Base-by-base conservation (phyloP, 1,140 invertebrate species). In the Tetraneura akinire region DNA sequence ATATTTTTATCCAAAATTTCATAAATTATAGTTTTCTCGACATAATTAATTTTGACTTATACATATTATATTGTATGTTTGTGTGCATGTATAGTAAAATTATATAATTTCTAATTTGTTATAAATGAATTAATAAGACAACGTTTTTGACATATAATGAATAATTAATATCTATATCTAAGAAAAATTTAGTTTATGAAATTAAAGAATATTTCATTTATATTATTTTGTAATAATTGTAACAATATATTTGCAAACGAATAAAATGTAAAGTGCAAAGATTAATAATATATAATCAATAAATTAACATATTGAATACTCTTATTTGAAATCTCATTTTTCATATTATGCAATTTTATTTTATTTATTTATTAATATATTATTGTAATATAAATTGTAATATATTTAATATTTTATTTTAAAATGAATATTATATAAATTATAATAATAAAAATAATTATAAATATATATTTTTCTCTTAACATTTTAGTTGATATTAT, bases 261-360 rank as follows among this genome's bases (percentile, higher is more conserved):
- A 18, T 62, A 0, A 1, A 62, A 62, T 62, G 8, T 8, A 18
- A 62, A 29, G 29, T 16, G 1, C 16, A 32, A n/a, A 37, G 32
- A 66, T 60, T 60, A 60, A 60, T 57, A 57, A 26, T 57, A 57
- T 57, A 57, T 57, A 57, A 57, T 26, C 55, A 26, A 10, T 14
- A 53, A 53, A n/a, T 53, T 1, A 18, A 51, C 16, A 45, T 42
- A 66, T n/a, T 60, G 26, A 60, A 42, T 66, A 21, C 26, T 23
- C 64, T 32, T 66, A 66, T 45, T 66, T 66, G n/a, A 66, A 66
- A 66, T 66, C n/a, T n/a, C 2, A 53, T 53, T 53, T 53, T 51
- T 51, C 16, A 18, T 18, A 51, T 51, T 18, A n/a, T n/a, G 18
- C 62, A 37, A 21, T 32, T 64, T 66, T 21, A 42, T 23, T 66